Evolutionary conservation across 1,140 invertebrate species (phyloP), one percentile per base, ranked within the genome.

Genomic region (Scaptomyza graminum): DNA sequence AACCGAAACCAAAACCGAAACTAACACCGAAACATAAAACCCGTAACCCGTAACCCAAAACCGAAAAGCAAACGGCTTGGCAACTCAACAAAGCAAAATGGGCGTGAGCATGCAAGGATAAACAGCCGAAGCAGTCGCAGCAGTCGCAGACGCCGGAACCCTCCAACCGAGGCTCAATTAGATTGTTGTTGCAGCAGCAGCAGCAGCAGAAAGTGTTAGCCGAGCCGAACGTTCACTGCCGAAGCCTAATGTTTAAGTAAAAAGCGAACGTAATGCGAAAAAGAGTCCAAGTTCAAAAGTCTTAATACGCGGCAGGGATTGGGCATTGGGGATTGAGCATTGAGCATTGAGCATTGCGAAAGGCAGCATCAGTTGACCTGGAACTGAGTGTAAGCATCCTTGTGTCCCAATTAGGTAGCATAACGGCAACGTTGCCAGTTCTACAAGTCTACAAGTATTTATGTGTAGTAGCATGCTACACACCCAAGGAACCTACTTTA

Each of bases 331-430:
- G 39, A 3, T 9, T 5, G 43, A 8, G 15, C 3, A 31, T 6
- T 39, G n/a, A 28, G 34, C 6, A 3, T 16, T 52, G 13, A 11
- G 13, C n/a, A n/a, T n/a, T n/a, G n/a, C n/a, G n/a, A n/a, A 15
- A 15, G 47, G 46, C 47, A 25, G 34, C 52, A 49, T 51, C 69
- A 44, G 51, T 80, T 84, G 80, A 76, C 80, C 81, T 85, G 80
- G 8, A 67, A 70, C 61, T 74, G 73, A 80, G 65, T 73, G 44
- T 49, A 55, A 43, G 65, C 65, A 39, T 77, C 52, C 66, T 74
- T 74, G 64, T 73, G 76, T 60, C 76, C 76, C 80, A 84, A 84
- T 84, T 84, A 84, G 76, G 57, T 44, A 25, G 39, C 47, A 50
- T 49, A 52, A 62, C 0, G 60, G 39, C 66, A 68, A 39, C 39